Evolutionary conservation across 2,113 vertebrate genomes (phyloP).

Genomic region (Heterotis niloticus): DNA sequence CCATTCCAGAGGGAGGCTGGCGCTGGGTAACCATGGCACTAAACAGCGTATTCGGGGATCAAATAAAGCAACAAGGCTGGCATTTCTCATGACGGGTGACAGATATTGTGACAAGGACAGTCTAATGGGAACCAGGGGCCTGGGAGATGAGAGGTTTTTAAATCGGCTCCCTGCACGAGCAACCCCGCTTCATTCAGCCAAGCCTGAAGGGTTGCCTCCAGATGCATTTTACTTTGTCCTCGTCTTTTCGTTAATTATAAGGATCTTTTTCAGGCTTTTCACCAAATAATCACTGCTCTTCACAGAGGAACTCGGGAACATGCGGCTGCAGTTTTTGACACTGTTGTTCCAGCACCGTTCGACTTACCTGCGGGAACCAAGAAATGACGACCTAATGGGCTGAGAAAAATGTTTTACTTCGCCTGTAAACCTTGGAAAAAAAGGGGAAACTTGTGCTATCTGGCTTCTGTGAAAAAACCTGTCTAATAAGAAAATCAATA

Average conservation of each 20-base stretch:
- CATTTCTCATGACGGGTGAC: conserved; percentile 6
- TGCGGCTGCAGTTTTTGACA: background rate
- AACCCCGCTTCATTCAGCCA: background rate
- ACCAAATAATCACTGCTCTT: background rate
- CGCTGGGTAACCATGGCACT: background rate
- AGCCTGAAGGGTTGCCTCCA: background rate
- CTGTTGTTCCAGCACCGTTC: background rate
- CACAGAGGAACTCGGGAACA: background rate
- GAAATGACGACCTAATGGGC: background rate
- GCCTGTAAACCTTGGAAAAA: background rate
- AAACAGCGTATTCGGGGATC: background rate
- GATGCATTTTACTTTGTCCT: background rate
- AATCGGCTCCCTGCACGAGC: background rate
- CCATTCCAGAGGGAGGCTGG: background rate
- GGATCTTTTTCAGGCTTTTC: background rate
- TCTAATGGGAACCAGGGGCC: background rate
- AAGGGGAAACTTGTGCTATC: no score
- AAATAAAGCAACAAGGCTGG: background rate
- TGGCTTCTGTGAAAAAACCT: background rate
- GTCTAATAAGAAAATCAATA: background rate
- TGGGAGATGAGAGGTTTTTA: background rate
- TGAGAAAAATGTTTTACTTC: background rate
- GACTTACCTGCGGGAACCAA: background rate
- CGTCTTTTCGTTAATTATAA: no score
- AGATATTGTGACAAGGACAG: background rate